Conservation (phyloP, 2,888 invertebrate genomes). For the Ptilodon capucinus region DNA sequence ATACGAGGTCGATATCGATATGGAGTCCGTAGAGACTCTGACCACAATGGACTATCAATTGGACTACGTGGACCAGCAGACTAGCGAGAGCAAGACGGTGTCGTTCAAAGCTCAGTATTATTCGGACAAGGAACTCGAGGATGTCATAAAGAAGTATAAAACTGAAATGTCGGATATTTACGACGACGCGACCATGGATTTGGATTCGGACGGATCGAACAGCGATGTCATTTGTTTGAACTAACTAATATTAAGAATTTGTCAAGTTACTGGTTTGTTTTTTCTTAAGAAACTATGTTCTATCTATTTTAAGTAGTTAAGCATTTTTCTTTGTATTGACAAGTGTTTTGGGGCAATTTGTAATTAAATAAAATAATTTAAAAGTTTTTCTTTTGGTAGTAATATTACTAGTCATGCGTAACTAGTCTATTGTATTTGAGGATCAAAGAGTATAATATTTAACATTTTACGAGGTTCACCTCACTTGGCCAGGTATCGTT, state of each 20-base stretch:
- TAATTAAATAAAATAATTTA: too few relatives aligned
- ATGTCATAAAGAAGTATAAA: conserved; percentile 49
- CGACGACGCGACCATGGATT: conserved; percentile 68
- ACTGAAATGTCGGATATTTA: conserved; percentile 59
- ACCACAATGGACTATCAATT: conserved; percentile 46
- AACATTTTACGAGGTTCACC: too few relatives aligned
- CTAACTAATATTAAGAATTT: conserved; percentile 9
- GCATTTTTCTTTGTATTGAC: too few relatives aligned
- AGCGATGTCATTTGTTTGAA: conserved; percentile 42
- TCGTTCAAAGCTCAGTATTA: conserved; percentile 39
- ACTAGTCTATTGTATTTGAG: too few relatives aligned
- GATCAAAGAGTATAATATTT: too few relatives aligned
- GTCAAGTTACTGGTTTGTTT: too few relatives aligned
- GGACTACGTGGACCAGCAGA: conserved; percentile 47
- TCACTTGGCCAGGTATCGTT: too few relatives aligned
- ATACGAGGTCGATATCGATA: conserved; percentile 54
- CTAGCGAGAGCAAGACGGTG: conserved; percentile 21
- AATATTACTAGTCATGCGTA: too few relatives aligned
- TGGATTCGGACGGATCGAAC: conserved; percentile 51
- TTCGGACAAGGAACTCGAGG: conserved; percentile 38
- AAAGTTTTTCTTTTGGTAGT: too few relatives aligned
- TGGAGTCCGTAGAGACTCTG: conserved; percentile 63
- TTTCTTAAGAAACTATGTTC: too few relatives aligned
- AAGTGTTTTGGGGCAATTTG: too few relatives aligned
- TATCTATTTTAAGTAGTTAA: too few relatives aligned